phyloP scores from a whole-genome alignment of 2,888 invertebrate genomes.

The Drosophila neoperkinsi region DNA sequence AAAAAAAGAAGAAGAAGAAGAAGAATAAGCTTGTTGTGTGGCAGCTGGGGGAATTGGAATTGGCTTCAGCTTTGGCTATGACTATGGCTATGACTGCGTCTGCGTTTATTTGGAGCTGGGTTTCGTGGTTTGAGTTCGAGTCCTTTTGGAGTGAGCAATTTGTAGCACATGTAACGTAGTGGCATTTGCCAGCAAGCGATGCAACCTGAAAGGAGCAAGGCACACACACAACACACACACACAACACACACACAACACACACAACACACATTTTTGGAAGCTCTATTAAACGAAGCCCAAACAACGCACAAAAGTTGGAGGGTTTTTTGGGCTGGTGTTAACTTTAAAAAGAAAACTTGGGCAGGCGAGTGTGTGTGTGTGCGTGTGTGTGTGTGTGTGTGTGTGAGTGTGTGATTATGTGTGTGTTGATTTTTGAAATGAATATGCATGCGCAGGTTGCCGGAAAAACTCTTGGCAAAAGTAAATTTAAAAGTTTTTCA shows the following conservation, averaged over 20 bases:
- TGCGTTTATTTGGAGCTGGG: slow-evolving; percentile 9
- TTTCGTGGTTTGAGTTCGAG: neutral
- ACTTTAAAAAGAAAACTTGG: slow-evolving; percentile 71
- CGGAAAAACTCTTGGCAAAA: slow-evolving; percentile 79
- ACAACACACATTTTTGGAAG: slow-evolving; percentile 68
- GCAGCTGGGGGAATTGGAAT: slow-evolving; percentile 75
- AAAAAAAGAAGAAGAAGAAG: slow-evolving; percentile 23
- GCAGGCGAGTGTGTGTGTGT: slow-evolving; percentile 1
- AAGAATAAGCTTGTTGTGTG: slow-evolving; percentile 51
- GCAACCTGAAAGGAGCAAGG: slow-evolving; percentile 58
- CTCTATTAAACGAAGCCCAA: slow-evolving; percentile 68
- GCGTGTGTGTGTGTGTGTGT: slow-evolving; percentile 42
- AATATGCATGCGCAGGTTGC: slow-evolving; percentile 65
- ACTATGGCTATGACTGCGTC: slow-evolving; percentile 1
- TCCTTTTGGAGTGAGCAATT: slow-evolving; percentile 52
- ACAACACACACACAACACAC: neutral
- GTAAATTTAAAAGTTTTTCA: slow-evolving; percentile 78
- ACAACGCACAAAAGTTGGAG: slow-evolving; percentile 1
- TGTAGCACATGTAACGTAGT: slow-evolving; percentile 66
- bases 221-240: neutral
- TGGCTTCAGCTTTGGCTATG: slow-evolving; percentile 56
- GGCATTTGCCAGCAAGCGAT: slow-evolving; percentile 59
- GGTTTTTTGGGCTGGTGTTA: slow-evolving; percentile 16
- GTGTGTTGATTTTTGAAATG: slow-evolving; percentile 66
- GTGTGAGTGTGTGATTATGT: slow-evolving; percentile 32